Conservation (phyloP, 2,888 invertebrate species). For the Habrosyne pyritoides region DNA sequence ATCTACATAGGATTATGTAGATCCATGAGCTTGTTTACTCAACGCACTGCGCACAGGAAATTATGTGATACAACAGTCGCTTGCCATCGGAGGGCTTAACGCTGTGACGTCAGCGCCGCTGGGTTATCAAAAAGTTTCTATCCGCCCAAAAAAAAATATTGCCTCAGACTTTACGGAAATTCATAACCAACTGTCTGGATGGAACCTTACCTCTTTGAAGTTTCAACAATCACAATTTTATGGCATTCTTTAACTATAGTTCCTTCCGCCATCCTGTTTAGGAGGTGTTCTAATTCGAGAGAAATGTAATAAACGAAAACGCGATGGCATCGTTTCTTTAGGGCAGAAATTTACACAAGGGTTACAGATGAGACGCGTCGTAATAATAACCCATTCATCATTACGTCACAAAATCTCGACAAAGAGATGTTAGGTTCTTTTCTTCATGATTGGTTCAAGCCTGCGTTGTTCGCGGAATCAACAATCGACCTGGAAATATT, state of each 20-base stretch:
- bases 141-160: not conserved
- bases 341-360: not conserved
- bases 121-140: not conserved
- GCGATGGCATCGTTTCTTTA: too few relatives aligned
- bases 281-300: too few relatives aligned
- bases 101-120: not conserved
- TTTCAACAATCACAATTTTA: too few relatives aligned
- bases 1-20: constrained; percentile 1
- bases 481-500: too few relatives aligned
- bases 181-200: too few relatives aligned
- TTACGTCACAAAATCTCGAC: not conserved
- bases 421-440: not conserved
- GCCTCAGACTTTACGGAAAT: not conserved
- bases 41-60: constrained; percentile 1
- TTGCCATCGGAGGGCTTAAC: not conserved
- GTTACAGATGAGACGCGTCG: too few relatives aligned
- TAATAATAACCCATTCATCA: not conserved
- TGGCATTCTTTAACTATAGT: too few relatives aligned
- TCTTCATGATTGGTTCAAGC: not conserved
- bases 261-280: too few relatives aligned
- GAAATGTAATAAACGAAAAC: too few relatives aligned
- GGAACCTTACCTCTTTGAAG: too few relatives aligned
- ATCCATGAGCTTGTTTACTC: not conserved
- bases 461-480: not conserved
- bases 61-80: not conserved